Conservation (phyloP, 2,113 vertebrate species). For the Chauna torquata region DNA sequence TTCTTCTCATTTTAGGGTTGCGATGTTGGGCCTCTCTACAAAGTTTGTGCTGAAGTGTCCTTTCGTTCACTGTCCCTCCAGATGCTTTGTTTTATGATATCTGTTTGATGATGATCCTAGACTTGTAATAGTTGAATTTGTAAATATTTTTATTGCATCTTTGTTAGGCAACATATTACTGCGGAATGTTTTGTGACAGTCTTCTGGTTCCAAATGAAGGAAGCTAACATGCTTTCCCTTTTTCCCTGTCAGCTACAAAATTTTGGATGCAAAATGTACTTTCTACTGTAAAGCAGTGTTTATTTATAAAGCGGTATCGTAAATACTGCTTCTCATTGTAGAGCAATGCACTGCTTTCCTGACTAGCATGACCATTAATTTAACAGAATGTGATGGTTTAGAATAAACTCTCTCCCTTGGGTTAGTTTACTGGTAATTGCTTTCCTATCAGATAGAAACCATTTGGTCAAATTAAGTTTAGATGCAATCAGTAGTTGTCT, state of each 20-base stretch:
- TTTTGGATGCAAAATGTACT: not conserved
- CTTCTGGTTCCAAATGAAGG: not conserved
- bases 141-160: constrained; percentile 28
- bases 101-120: not conserved
- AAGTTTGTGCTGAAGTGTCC: not conserved
- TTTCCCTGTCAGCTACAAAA: not conserved
- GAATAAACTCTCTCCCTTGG: not conserved
- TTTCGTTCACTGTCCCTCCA: not conserved
- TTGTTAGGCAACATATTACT: not conserved
- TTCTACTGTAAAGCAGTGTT: not conserved
- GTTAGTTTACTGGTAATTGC: not conserved
- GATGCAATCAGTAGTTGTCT: not conserved
- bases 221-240: not conserved
- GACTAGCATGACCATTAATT: not conserved
- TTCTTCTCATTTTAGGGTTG: not conserved
- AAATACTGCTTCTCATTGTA: not conserved
- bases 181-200: not conserved
- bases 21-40: not conserved
- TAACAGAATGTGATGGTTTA: not conserved
- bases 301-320: not conserved
- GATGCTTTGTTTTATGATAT: constrained; percentile 11
- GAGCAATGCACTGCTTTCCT: not conserved
- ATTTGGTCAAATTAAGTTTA: not conserved
- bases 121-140: not conserved
- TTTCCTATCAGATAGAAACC: not conserved